Evolutionary conservation across 2,888 invertebrate species (phyloP), one percentile per base, ranked within the genome.

Genomic region (Drosophila rellima): DNA sequence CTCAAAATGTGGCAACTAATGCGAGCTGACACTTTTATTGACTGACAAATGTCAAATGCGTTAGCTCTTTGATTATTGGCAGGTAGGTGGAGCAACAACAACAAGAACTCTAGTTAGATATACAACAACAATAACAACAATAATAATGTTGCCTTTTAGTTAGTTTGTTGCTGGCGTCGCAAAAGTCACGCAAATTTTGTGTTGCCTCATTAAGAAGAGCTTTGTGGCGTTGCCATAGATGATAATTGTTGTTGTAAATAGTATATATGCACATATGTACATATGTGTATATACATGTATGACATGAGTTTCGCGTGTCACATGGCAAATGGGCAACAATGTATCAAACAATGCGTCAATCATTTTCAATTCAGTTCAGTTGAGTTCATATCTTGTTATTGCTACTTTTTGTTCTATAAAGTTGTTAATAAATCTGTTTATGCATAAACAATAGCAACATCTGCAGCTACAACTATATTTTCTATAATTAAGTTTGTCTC

Each of bases 111-210:
- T 26, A 33, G 11, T 11, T 11, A 1, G 26, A 26, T 15, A 47
- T 52, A 1, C n/a, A 26, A 8, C 15, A 23, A 1, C 20, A 47
- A 10, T 18, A 44, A 18, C 37, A 42, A 31, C 39, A 48, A 29
- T 8, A 45, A 26, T n/a, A 60, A 33, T 50, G 55, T 77, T 55
- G 70, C 72, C 48, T 64, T 63, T 66, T 42, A 39, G 64, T 51
- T 60, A 45, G 60, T 76, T 72, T 70, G 62, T 75, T 73, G 54
- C 39, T 23, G 18, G 23, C 45, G 31, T 74, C 59, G 66, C 70
- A 70, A 70, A 37, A 59, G 75, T 70, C 90, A 91, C 91, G 90
- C 91, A 88, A 91, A 90, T 89, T 85, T 70, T 79, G 82, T 91
- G 91, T 91, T 90, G 91, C 51, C 81, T 89, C 83, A 90, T 91